These are phyloP conservation scores for Mastacembelus armatus DNA, from an alignment of 2,797 vertebrate species.

Conservation along the genomic window DNA sequence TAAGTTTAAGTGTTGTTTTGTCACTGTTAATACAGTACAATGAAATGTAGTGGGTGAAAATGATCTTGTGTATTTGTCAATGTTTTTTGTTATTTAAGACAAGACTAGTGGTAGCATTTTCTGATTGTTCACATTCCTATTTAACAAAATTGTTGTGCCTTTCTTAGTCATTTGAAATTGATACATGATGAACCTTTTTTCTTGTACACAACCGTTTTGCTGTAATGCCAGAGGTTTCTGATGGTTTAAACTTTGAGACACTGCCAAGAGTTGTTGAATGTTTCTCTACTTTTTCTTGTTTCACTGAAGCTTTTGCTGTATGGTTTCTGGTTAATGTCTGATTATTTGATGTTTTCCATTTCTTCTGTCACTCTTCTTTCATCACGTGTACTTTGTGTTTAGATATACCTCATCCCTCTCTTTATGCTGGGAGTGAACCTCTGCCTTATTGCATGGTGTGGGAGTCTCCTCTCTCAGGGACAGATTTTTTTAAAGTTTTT, in stretches of 20 bases:
- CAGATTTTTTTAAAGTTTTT: conserved; percentile 12
- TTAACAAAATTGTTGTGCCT: conserved; percentile 18
- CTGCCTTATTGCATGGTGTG: conserved; percentile 33
- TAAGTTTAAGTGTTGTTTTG: conserved; percentile 4
- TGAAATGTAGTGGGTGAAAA: not conserved
- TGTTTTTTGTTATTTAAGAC: conserved; percentile 32
- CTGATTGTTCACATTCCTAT: conserved; percentile 52
- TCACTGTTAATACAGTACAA: not conserved
- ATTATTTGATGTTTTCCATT: not conserved
- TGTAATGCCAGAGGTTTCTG: not conserved
- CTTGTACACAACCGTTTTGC: not conserved
- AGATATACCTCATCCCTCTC: conserved; percentile 52
- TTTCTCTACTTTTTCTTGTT: not conserved
- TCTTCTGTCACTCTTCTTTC: not conserved
- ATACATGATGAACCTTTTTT: not conserved
- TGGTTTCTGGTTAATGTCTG: conserved; percentile 6
- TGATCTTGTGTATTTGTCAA: conserved; percentile 21
- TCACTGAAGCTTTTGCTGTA: conserved; percentile 4
- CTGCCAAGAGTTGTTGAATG: conserved; percentile 1
- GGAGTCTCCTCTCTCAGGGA: conserved; percentile 63
- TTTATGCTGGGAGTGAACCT: conserved; percentile 28
- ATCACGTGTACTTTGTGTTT: not conserved
- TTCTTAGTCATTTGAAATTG: not conserved
- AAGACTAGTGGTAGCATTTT: conserved; percentile 25
- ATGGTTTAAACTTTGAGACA: conserved; percentile 6